Percentiles rank a stretch among this genome's conserved stretches.
Evolutionary conservation across 2,888 invertebrate species (phyloP).

Genomic region (Diarsia brunnea): DNA sequence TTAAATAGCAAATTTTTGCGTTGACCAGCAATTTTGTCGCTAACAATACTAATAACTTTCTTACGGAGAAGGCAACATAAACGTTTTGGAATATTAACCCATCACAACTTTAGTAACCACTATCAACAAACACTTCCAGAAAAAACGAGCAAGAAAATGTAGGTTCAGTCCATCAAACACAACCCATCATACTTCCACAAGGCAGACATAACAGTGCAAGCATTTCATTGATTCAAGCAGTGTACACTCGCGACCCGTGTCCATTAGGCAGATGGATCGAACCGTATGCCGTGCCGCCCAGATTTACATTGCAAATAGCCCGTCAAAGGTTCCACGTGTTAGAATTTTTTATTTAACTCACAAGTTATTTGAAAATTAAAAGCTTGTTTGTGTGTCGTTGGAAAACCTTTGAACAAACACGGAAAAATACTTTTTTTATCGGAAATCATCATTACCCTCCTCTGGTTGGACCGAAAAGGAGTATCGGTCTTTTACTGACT

Average conservation of each 20-base stretch:
- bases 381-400: not conserved
- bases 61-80: not conserved
- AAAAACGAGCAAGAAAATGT: not conserved
- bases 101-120: not conserved
- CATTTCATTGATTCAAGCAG: constrained; percentile 42
- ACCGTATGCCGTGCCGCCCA: constrained; percentile 32
- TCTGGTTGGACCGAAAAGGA: no score
- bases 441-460: no score
- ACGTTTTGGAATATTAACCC: not conserved
- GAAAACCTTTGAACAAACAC: not conserved
- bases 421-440: not conserved
- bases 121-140: not conserved
- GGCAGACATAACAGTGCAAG: not conserved
- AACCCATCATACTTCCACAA: not conserved
- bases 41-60: not conserved
- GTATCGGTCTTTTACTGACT: no score
- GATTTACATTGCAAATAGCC: constrained; percentile 76
- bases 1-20: not conserved
- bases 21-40: not conserved
- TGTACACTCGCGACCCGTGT: constrained; percentile 32
- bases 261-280: constrained; percentile 74
- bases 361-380: constrained; percentile 34
- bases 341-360: constrained; percentile 47
- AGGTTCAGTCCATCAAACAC: not conserved
- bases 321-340: constrained; percentile 63